Percentiles rank a stretch among this genome's conserved stretches.
phyloP scores from a whole-genome alignment of 2,888 invertebrate genomes.

The Orthosia cruda region DNA sequence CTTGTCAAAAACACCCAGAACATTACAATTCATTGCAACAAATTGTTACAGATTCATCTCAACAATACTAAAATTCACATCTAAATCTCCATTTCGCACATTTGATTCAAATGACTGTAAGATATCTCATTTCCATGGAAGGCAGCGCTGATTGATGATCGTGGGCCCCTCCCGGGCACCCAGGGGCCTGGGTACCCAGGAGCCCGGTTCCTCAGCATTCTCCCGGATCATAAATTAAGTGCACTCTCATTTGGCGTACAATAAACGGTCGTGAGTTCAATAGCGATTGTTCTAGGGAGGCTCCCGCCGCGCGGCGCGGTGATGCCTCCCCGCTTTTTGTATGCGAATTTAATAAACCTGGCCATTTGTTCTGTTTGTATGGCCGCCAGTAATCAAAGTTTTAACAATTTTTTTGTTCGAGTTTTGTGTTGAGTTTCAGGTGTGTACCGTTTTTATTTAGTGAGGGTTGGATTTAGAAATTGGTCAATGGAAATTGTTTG shows the following conservation, averaged over 20 bases:
- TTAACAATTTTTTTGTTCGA: constrained; percentile 46
- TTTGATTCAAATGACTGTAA: constrained; percentile 61
- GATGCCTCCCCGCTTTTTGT: constrained; percentile 59
- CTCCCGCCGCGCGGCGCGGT: constrained; percentile 7
- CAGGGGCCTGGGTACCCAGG: not conserved
- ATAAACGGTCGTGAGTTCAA: constrained; percentile 69
- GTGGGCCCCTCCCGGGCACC: constrained; percentile 35
- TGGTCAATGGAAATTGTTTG: not conserved
- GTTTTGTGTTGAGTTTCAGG: constrained; percentile 35
- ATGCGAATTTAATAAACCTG: constrained; percentile 68
- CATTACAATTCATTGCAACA: constrained; percentile 36
- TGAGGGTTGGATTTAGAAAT: not conserved
- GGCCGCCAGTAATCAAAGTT: constrained; percentile 65
- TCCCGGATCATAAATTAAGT: constrained; percentile 79
- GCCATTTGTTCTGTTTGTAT: constrained; percentile 62
- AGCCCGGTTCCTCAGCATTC: constrained; percentile 66
- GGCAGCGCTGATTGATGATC: constrained; percentile 76
- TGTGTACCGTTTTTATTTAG: not conserved
- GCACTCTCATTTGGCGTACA: constrained; percentile 74
- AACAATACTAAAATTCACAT: constrained; percentile 58
- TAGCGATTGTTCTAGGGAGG: constrained; percentile 71
- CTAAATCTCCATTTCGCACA: constrained; percentile 56
- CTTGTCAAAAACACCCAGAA: constrained; percentile 17
- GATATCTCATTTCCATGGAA: constrained; percentile 66
- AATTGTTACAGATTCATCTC: constrained; percentile 47